Evolutionary conservation across 2,888 invertebrate species (phyloP).

Genomic region (Apodemia zela): DNA sequence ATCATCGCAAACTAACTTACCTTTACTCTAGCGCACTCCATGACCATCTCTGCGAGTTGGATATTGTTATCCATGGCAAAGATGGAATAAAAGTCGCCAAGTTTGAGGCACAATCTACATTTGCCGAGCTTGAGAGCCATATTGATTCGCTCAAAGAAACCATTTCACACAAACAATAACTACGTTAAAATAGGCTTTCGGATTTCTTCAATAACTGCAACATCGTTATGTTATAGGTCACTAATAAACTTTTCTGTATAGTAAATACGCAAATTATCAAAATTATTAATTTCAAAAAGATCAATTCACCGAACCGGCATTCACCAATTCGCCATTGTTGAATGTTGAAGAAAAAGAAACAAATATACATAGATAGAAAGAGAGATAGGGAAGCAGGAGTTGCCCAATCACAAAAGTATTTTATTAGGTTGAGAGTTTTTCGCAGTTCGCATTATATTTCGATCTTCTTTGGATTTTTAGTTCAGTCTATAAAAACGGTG

Average conservation of each 20-base stretch:
- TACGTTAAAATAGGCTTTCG: conserved; percentile 34
- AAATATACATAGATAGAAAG: neutral
- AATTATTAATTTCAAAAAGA: conserved; percentile 15
- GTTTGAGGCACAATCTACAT: conserved; percentile 77
- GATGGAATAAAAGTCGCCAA: conserved; percentile 76
- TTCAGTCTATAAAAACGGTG: no score
- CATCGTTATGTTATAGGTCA: conserved; percentile 12
- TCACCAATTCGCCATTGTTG: conserved; percentile 16
- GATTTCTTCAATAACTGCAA: conserved; percentile 21
- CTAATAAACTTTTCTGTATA: conserved; percentile 25
- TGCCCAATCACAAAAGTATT: neutral
- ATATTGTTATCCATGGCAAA: conserved; percentile 72
- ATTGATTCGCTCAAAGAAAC: conserved; percentile 66
- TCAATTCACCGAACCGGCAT: conserved; percentile 4
- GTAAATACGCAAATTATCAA: conserved; percentile 18
- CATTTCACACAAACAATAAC: conserved; percentile 56
- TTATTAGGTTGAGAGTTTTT: no score
- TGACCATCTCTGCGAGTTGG: conserved; percentile 75
- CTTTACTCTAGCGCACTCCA: conserved; percentile 73
- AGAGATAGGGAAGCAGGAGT: neutral
- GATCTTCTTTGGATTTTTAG: no score
- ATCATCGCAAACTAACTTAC: conserved; percentile 41
- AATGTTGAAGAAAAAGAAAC: conserved; percentile 18
- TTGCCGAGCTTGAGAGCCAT: conserved; percentile 75
- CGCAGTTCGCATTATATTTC: no score